A percentile compares a stretch with the other conserved stretches of the same genome.
Evolutionary conservation across 2,113 vertebrate genomes (phyloP).

Genomic region (Sardina pilchardus): DNA sequence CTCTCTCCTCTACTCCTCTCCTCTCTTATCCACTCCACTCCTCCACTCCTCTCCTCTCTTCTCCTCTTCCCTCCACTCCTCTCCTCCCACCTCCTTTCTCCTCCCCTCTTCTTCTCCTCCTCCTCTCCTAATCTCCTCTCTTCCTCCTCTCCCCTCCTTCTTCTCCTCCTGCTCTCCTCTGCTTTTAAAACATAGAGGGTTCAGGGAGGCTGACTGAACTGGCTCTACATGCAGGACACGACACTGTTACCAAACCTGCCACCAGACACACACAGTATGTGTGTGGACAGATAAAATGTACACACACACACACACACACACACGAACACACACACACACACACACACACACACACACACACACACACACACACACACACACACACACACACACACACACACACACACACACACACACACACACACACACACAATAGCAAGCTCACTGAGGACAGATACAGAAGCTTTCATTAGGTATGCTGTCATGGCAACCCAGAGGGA

Average conservation of each 20-base stretch:
- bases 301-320: not conserved
- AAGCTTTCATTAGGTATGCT: conserved; percentile 48
- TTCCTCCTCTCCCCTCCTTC: no score
- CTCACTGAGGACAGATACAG: conserved; percentile 21
- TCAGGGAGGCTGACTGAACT: not conserved
- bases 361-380: not conserved
- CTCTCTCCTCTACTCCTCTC: no score
- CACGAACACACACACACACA: not conserved
- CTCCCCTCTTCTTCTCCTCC: no score
- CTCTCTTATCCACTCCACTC: no score
- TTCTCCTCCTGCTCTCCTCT: not conserved
- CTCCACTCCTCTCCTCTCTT: no score
- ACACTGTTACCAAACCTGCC: conserved; percentile 35
- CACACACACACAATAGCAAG: not conserved
- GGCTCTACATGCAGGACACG: conserved; percentile 21
- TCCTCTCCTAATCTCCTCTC: no score
- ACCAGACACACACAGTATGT: conserved; percentile 22
- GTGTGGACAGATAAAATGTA: conserved; percentile 1
- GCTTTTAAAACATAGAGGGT: not conserved
- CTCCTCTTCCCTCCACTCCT: not conserved
- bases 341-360: not conserved
- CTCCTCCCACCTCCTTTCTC: no score
- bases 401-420: not conserved
- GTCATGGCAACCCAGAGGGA: conserved; percentile 46
- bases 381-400: not conserved